Evolutionary conservation across 1,140 invertebrate genomes (phyloP).

Genomic region (Drosophila suzukii): DNA sequence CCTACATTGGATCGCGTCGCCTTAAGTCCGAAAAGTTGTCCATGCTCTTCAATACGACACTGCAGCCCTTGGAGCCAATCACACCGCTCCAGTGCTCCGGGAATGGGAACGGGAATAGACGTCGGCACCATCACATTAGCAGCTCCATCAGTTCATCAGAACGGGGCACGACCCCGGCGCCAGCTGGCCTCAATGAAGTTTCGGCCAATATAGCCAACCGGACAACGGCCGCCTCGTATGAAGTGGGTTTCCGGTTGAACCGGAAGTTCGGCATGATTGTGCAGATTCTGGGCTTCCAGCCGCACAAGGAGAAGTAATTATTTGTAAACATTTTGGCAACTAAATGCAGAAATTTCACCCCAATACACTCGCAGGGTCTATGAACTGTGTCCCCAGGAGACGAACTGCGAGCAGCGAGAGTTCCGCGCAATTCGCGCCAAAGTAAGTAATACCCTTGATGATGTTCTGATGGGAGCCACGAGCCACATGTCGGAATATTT

Average conservation of each 20-base stretch:
- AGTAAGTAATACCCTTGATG: slow-evolving; percentile 63
- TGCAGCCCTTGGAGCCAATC: slow-evolving; percentile 44
- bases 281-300: slow-evolving; percentile 78
- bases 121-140: slow-evolving; percentile 55
- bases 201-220: slow-evolving; percentile 13
- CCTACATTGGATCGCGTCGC: slow-evolving; percentile 87
- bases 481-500: slow-evolving; percentile 44
- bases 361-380: slow-evolving; percentile 60
- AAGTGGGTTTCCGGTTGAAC: slow-evolving; percentile 78
- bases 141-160: slow-evolving; percentile 20
- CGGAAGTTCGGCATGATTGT: slow-evolving; percentile 83
- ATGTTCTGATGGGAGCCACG: slow-evolving; percentile 29
- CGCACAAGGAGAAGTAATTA: slow-evolving; percentile 79
- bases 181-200: slow-evolving; percentile 46
- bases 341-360: slow-evolving; percentile 13
- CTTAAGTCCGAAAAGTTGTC: slow-evolving; percentile 88
- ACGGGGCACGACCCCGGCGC: slow-evolving; percentile 38
- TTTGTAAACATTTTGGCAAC: slow-evolving; percentile 61
- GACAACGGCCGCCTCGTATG: slow-evolving; percentile 43
- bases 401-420: slow-evolving; percentile 76
- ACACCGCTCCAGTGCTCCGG: slow-evolving; percentile 55
- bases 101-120: slow-evolving; percentile 35
- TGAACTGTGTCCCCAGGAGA: slow-evolving; percentile 79
- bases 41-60: slow-evolving; percentile 88
- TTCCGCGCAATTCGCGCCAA: slow-evolving; percentile 79